Base-by-base conservation (phyloP, 2,113 vertebrate species). In the Tursiops truncatus region DNA sequence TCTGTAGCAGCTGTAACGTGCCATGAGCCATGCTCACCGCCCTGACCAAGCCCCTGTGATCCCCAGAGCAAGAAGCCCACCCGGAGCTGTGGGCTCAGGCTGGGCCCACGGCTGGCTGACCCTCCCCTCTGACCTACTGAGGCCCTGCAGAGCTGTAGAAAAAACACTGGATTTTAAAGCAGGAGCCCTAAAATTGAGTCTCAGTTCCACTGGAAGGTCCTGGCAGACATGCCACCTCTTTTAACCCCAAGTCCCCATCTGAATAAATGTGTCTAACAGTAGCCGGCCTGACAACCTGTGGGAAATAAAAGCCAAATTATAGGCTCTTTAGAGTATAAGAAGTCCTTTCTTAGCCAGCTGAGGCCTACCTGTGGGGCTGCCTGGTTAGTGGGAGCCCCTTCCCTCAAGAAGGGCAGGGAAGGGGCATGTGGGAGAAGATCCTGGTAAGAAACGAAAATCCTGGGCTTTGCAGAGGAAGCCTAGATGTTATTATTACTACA, bases 1-100 rank as follows among this genome's bases (percentile, higher is more conserved):
- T n/a, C 58, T 28, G 28, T 2, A 53, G n/a, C 31, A 15, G 25
- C 15, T 0, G 20, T 5, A 26, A 31, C 1, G 23, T 1, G 33
- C 26, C n/a, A 21, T 0, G 23, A 68, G 60, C 68, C 23, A 82
- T 0, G 8, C 15, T 14, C 25, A 26, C 53, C 4, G 70, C 31
- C 28, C 58, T 18, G 18, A 18, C 74, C 20, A 31, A 56, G 74
- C 3, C 62, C 68, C 58, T 21, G 33, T 2, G 20, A 26, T 1
- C 56, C 56, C 26, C 23, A 6, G 21, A 44, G 76, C 6, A 31
- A 86, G 67, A 41, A 5, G 10, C 11, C 5, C 2, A 6, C 56
- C n/a, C 15, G 76, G 23, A 53, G 33, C 50, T 20, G 67, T 3
- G 44, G 79, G 8, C 28, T 53, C n/a, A n/a, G 74, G 28, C 65